phyloP scores from a whole-genome alignment of 1,140 invertebrate species.

The Anastrepha ludens region DNA sequence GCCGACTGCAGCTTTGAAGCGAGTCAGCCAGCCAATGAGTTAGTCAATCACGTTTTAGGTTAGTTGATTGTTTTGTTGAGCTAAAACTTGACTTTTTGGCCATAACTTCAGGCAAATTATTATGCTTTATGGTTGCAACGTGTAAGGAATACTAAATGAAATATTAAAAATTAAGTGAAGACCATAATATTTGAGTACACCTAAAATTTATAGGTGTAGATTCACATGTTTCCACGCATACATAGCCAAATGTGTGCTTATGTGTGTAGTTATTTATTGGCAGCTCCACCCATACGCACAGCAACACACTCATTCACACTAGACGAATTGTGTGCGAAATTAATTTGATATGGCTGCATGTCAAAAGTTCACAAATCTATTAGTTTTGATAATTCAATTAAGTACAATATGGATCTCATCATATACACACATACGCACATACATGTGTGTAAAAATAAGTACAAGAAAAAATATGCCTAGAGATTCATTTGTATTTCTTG shows the following conservation, averaged over 20 bases:
- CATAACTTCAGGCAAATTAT: constrained; percentile 33
- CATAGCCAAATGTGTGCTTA: background rate
- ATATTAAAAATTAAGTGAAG: background rate
- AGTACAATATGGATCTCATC: constrained; percentile 5
- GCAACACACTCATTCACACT: background rate
- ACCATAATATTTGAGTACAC: constrained; percentile 12
- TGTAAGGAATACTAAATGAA: constrained; percentile 8
- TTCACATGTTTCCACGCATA: background rate
- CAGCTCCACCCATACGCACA: background rate
- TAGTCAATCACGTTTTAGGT: constrained; percentile 40
- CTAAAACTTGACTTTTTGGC: constrained; percentile 23
- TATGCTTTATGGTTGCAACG: constrained; percentile 1
- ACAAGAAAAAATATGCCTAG: background rate
- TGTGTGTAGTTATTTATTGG: constrained; percentile 4
- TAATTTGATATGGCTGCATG: constrained; percentile 26
- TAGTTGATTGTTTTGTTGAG: constrained; percentile 5
- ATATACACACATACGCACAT: background rate
- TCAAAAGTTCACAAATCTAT: constrained; percentile 51
- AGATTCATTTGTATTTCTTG: background rate
- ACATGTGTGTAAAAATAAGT: background rate
- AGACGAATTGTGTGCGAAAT: constrained; percentile 15
- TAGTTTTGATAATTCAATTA: constrained; percentile 47
- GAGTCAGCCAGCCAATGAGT: background rate
- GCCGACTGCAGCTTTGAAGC: background rate
- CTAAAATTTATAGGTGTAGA: background rate